A percentile compares a stretch with the other conserved stretches of the same genome.
Evolutionary conservation across 2,888 invertebrate species (phyloP).

Genomic region (Drosophila pseudotakahashii): DNA sequence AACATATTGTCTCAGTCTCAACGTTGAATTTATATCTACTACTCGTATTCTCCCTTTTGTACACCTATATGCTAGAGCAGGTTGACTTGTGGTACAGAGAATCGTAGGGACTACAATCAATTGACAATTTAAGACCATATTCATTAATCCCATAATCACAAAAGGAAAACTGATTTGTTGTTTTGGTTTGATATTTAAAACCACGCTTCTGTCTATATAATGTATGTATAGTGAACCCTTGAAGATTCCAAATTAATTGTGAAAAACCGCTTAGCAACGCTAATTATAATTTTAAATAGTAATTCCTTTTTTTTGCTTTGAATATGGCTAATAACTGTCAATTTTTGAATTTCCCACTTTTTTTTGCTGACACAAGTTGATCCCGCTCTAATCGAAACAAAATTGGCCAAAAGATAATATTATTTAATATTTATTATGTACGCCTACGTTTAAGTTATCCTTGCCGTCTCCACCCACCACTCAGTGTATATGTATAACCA

Average conservation of each 20-base stretch:
- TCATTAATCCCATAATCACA: no score
- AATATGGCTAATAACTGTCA: no score
- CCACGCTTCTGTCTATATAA: no score
- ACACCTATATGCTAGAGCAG: not conserved
- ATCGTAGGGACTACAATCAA: not conserved
- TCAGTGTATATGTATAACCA: conserved; percentile 35
- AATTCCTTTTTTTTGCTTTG: no score
- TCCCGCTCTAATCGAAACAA: not conserved
- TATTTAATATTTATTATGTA: conserved; percentile 25
- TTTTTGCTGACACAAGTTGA: not conserved
- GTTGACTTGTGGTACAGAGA: conserved; percentile 2
- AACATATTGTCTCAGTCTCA: conserved; percentile 35
- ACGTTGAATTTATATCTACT: conserved; percentile 24
- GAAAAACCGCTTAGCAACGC: no score
- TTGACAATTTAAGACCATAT: not conserved
- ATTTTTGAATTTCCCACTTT: no score
- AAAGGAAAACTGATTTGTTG: not conserved
- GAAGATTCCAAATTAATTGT: not conserved
- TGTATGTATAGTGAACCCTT: no score
- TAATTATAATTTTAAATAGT: no score
- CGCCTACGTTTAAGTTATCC: conserved; percentile 9
- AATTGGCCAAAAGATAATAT: conserved; percentile 41
- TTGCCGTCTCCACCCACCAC: conserved; percentile 13
- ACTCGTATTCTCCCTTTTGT: not conserved
- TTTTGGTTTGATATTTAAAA: not conserved